These are phyloP conservation scores for Cyprinodon diabolis DNA, from an alignment of 2,797 vertebrate species.

Conservation along the genomic window DNA sequence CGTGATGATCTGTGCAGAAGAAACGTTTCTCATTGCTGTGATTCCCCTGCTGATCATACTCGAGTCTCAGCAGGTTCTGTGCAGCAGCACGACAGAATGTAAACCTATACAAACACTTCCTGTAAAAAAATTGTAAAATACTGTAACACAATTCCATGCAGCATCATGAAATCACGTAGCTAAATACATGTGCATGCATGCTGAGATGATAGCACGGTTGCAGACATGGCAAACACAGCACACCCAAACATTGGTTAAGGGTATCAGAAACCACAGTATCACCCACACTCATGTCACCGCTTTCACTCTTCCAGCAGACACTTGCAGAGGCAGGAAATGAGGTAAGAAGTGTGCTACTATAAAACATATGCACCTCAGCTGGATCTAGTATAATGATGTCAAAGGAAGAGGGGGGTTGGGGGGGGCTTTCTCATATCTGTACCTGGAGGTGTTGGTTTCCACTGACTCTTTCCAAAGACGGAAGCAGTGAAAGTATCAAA, in stretches of 20 bases:
- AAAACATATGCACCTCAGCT: neutral
- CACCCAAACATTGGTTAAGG: neutral
- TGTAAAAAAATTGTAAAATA: neutral
- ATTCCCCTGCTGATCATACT: neutral
- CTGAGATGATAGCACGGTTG: neutral
- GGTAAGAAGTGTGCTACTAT: neutral
- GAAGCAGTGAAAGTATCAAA: neutral
- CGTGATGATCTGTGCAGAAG: neutral
- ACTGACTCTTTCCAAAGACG: neutral
- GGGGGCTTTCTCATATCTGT: neutral
- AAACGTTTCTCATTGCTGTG: neutral
- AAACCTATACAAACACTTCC: neutral
- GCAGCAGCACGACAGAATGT: neutral
- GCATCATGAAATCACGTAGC: neutral
- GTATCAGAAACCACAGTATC: neutral
- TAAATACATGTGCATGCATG: neutral
- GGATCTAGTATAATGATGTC: neutral
- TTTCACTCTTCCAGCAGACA: slow-evolving; percentile 4
- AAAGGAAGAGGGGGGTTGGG: neutral
- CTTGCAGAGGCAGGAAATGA: neutral
- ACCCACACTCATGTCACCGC: neutral
- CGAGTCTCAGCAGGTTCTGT: neutral
- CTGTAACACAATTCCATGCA: neutral
- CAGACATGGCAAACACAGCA: neutral
- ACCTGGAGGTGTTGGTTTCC: slow-evolving; percentile 1